Conservation (phyloP, 2,888 invertebrate species). For the Augiades crinisus region DNA sequence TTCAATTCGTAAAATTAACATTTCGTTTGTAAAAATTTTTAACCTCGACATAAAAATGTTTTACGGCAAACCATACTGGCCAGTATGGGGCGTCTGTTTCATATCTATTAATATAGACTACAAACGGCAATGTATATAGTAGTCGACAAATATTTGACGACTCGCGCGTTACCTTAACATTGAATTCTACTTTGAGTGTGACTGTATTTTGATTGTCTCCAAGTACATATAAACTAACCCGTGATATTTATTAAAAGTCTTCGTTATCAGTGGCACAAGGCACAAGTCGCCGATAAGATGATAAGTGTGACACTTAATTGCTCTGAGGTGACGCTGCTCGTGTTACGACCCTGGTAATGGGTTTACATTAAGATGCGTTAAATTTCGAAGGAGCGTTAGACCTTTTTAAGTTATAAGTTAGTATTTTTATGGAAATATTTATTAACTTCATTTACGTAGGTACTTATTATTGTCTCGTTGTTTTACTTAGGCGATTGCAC, state of each 20-base stretch:
- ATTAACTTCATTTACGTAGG: background rate
- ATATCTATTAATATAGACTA: too few relatives aligned
- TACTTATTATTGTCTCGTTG: background rate
- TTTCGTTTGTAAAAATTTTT: too few relatives aligned
- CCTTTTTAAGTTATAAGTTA: too few relatives aligned
- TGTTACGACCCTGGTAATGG: conserved; percentile 35
- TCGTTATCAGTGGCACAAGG: conserved; percentile 58
- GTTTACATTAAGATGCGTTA: conserved; percentile 31
- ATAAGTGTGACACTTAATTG: conserved; percentile 50
- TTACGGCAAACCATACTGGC: too few relatives aligned
- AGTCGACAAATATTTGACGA: background rate
- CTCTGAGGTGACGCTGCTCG: conserved; percentile 63
- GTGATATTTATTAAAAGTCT: conserved; percentile 49
- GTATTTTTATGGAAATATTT: background rate
- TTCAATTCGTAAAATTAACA: too few relatives aligned
- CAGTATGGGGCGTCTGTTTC: too few relatives aligned
- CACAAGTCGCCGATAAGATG: conserved; percentile 65
- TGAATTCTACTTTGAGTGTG: conserved; percentile 11
- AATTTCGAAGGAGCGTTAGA: conserved; percentile 29
- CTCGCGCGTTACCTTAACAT: conserved; percentile 16
- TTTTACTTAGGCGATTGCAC: too few relatives aligned
- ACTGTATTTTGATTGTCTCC: conserved; percentile 24
- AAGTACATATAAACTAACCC: conserved; percentile 35
- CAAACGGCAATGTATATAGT: too few relatives aligned
- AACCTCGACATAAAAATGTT: too few relatives aligned